Evolutionary conservation across 2,113 vertebrate species (phyloP).

Genomic region (Pseudorectes ferrugineus): DNA sequence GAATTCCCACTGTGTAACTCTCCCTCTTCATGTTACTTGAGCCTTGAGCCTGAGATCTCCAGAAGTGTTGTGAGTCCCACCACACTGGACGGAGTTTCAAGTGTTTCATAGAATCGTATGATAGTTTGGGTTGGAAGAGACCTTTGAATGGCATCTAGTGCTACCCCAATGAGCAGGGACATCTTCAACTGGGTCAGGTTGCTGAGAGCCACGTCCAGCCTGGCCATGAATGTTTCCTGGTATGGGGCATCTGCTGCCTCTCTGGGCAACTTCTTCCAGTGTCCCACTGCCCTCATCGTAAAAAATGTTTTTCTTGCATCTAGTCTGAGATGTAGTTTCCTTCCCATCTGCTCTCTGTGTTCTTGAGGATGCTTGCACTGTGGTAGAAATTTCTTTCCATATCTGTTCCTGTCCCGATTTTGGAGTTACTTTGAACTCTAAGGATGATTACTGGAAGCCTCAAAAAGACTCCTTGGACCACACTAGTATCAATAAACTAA

Average conservation of each 20-base stretch:
- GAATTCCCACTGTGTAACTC: not conserved
- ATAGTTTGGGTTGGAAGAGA: not conserved
- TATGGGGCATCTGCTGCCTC: not conserved
- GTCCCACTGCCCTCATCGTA: fast-evolving
- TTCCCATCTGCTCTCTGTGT: not conserved
- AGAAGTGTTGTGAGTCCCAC: not conserved
- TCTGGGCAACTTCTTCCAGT: not conserved
- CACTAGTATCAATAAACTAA: not conserved
- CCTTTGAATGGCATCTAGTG: not conserved
- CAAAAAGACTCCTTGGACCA: not conserved
- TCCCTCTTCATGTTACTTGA: not conserved
- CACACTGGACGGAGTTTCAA: not conserved
- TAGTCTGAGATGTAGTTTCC: not conserved
- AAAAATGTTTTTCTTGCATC: not conserved
- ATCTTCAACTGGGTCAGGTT: not conserved
- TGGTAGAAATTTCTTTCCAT: not conserved
- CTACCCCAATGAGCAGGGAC: not conserved
- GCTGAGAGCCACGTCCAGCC: fast-evolving
- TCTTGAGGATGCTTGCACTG: not conserved
- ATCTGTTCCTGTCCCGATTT: not conserved
- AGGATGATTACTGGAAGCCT: not conserved
- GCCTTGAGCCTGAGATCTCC: not conserved
- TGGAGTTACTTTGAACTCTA: not conserved
- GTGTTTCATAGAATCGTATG: not conserved
- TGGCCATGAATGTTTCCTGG: not conserved